Evolutionary conservation across 2,113 vertebrate genomes (phyloP).

Genomic region (Rhodinocichla rosea): DNA sequence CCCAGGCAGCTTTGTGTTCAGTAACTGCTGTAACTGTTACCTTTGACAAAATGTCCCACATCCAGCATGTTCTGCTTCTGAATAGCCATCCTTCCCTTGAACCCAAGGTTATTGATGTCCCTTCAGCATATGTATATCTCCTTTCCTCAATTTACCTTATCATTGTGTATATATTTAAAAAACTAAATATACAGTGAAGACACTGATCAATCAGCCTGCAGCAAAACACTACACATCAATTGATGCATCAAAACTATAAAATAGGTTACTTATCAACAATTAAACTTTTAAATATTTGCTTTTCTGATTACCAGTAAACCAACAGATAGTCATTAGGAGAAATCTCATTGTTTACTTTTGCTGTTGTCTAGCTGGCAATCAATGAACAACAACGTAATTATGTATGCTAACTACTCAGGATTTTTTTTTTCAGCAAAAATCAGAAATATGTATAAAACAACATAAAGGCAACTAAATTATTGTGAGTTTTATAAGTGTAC

Average conservation of each 20-base stretch:
- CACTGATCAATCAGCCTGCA: conserved; percentile 23
- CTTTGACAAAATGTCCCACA: not conserved
- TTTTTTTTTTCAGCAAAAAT: not conserved
- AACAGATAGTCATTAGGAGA: not conserved
- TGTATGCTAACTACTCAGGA: not conserved
- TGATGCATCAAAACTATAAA: conserved; percentile 9
- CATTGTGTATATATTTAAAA: not conserved
- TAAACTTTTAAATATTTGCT: conserved; percentile 15
- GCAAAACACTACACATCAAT: not conserved
- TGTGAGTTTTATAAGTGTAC: not conserved
- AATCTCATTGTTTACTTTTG: not conserved
- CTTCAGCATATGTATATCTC: not conserved
- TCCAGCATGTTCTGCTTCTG: not conserved
- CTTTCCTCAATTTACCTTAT: not conserved
- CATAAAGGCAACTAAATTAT: not conserved
- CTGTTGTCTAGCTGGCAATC: not conserved
- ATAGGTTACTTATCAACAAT: not conserved
- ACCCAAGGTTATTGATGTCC: not conserved
- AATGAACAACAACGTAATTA: not conserved
- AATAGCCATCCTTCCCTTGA: not conserved
- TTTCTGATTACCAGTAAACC: not conserved
- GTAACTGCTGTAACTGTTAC: conserved; percentile 11
- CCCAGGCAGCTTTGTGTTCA: conserved; percentile 15
- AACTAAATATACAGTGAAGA: not conserved
- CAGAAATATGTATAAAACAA: not conserved